Base-by-base conservation (phyloP, 2,113 vertebrate genomes). In the Sakesphorus luctuosus region DNA sequence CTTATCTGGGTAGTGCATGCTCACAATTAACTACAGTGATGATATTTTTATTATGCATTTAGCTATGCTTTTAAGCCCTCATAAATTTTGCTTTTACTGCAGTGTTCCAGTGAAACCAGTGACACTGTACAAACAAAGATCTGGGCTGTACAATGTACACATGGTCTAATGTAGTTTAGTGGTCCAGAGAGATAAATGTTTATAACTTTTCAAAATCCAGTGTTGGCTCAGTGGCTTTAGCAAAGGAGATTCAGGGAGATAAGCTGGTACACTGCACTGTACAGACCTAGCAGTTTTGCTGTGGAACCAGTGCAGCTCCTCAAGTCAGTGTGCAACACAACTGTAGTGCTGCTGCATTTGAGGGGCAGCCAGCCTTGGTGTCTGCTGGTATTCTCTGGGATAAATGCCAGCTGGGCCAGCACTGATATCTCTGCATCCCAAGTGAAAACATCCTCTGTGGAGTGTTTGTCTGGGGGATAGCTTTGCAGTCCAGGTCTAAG, bases 331-430 rank as follows among this genome's bases (percentile, higher is more conserved):
- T 52, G 77, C 69, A 55, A 5, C 38, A 14, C 20, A 24, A 2
- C 8, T 46, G 25, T 47, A n/a, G 26, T 62, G 11, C n/a, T 72
- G 13, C 18, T 36, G 18, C 3, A 0, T 71, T 0, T 8, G 28
- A 63, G 55, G 24, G 58, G 15, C 85, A 85, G 29, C 44, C 69
- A 59, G 50, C 31, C 20, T 17, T 62, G 6, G 2, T 55, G 31
- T 53, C 36, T 49, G 43, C 61, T 91, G 55, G 5, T 46, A 2
- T 15, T 29, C 25, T 49, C 10, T 2, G 3, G 23, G 35, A 35
- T 28, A 43, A 66, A 33, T 67, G 7, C 11, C 25, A 33, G 16
- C 5, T 24, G 25, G 75, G 13, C 17, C 28, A 47, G 31, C 73
- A 15, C 24, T 50, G 28, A 2, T 78, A 17, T 18, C 29, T 40